These are phyloP conservation scores for Odontomyia ornata DNA, from an alignment of 2,888 invertebrate species.

Conservation along the genomic window DNA sequence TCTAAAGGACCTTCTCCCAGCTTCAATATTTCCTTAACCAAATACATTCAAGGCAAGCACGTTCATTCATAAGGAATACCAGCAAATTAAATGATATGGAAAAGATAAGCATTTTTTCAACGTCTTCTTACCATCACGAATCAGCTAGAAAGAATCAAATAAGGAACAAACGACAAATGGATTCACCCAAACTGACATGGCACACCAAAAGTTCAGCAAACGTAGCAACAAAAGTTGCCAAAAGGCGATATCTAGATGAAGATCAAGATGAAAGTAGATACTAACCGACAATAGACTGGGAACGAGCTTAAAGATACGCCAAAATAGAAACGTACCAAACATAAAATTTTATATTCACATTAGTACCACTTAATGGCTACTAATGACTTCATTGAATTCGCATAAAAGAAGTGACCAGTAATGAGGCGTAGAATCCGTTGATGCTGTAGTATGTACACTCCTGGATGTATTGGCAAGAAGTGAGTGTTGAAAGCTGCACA, in stretches of 20 bases:
- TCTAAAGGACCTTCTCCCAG: neutral
- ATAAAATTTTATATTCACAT: constrained; percentile 32
- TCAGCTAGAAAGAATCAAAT: neutral
- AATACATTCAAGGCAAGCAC: neutral
- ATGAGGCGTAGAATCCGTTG: constrained; percentile 3
- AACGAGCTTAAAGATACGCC: neutral
- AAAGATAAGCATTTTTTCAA: constrained; percentile 15
- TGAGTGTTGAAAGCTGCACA: neutral
- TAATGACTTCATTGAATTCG: constrained; percentile 26
- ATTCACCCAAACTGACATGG: too few relatives aligned
- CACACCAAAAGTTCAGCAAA: neutral
- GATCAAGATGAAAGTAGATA: neutral
- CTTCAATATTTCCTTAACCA: neutral
- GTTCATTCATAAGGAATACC: neutral
- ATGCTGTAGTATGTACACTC: neutral
- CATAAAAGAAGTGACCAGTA: constrained; percentile 35
- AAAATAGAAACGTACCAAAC: constrained; percentile 2
- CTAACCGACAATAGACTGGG: too few relatives aligned
- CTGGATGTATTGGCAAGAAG: neutral
- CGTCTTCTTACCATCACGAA: neutral
- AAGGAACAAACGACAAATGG: neutral
- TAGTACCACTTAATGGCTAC: constrained; percentile 14
- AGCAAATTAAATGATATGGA: constrained; percentile 32
- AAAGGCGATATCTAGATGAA: neutral
- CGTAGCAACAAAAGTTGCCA: neutral